Conservation (phyloP, 37 sponge, comb jelly and placozoan species). For the Cladorhizidae sp. region DNA sequence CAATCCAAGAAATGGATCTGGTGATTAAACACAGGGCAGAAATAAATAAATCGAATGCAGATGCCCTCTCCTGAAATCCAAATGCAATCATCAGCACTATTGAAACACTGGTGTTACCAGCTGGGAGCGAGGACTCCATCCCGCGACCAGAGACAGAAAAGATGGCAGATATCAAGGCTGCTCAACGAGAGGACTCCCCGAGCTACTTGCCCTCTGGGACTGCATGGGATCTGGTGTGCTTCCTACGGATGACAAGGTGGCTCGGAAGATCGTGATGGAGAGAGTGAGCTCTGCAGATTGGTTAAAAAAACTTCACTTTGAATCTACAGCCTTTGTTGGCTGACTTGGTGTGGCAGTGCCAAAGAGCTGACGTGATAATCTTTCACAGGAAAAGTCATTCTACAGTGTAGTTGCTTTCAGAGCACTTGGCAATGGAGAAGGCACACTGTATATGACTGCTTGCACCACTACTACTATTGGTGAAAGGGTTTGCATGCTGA, state of each 20-base stretch:
- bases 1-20: slow-evolving; percentile 53
- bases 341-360: slow-evolving; percentile 31
- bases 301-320: slow-evolving; percentile 15
- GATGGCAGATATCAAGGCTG: background rate
- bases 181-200: slow-evolving; percentile 2
- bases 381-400: slow-evolving; percentile 15
- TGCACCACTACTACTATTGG: slow-evolving; percentile 45
- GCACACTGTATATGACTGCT: no score
- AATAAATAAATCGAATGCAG: slow-evolving; percentile 34
- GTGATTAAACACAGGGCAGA: slow-evolving; percentile 36
- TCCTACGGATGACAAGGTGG: slow-evolving; percentile 25
- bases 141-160: background rate
- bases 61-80: slow-evolving; percentile 41
- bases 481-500: slow-evolving; percentile 55
- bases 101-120: background rate
- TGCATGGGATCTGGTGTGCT: slow-evolving; percentile 3
- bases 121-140: background rate
- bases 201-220: background rate
- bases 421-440: slow-evolving; percentile 27
- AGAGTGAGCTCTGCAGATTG: slow-evolving; percentile 12
- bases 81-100: background rate
- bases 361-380: background rate
- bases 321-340: background rate
- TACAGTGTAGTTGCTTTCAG: slow-evolving; percentile 18
- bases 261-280: slow-evolving; percentile 13